phyloP scores from a whole-genome alignment of 2,113 vertebrate species.

The Caranx melampygus region DNA sequence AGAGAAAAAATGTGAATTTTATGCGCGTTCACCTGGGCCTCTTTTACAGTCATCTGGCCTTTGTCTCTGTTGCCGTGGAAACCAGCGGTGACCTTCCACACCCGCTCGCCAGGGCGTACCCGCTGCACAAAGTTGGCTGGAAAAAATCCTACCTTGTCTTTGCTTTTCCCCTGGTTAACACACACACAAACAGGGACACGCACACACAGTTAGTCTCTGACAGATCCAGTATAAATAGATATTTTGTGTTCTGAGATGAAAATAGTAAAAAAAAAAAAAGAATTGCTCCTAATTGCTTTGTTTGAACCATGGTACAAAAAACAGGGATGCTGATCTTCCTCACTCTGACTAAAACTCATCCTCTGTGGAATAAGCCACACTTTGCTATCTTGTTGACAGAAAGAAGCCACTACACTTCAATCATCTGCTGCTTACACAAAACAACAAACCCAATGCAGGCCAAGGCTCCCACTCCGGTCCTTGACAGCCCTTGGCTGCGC shows the following conservation, averaged over 20 bases:
- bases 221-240: constrained; percentile 26
- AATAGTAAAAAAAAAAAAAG: background rate
- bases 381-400: background rate
- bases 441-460: background rate
- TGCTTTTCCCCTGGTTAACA: constrained; percentile 88
- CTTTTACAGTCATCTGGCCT: constrained; percentile 91
- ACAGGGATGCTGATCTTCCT: background rate
- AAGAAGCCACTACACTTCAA: background rate
- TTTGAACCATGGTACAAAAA: constrained; percentile 6
- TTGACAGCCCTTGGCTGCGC: constrained; percentile 2
- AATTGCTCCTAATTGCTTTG: constrained; percentile 2
- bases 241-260: constrained; percentile 1
- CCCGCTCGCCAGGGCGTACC: constrained; percentile 89
- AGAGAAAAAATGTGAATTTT: constrained; percentile 5
- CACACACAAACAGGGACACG: constrained; percentile 34
- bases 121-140: constrained; percentile 95
- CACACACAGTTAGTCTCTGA: constrained; percentile 38
- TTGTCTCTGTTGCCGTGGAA: constrained; percentile 90
- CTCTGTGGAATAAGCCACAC: background rate
- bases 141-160: constrained; percentile 91
- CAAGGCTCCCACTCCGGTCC: background rate
- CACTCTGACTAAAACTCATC: background rate
- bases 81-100: constrained; percentile 90
- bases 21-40: constrained; percentile 87
- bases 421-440: constrained; percentile 3